These are phyloP conservation scores for Pomatostomus ruficeps DNA, from an alignment of 2,113 vertebrate genomes.

Conservation along the genomic window DNA sequence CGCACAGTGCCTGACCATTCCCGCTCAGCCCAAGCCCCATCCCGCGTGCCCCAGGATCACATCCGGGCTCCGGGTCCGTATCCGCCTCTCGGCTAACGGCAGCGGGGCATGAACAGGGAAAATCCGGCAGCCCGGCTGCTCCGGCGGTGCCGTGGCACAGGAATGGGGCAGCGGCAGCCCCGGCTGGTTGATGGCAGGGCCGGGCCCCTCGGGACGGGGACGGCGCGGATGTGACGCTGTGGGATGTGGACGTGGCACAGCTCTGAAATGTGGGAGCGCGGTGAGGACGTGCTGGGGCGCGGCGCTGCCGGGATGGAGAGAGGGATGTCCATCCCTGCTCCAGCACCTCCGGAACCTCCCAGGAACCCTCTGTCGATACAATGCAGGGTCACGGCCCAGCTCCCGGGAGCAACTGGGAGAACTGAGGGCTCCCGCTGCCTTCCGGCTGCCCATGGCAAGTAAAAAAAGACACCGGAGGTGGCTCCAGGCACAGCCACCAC, in stretches of 20 bases:
- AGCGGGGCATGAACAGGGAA: neutral
- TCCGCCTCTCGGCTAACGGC: rapidly evolving
- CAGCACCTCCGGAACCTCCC: neutral
- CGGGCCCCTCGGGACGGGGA: neutral
- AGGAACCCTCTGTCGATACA: neutral
- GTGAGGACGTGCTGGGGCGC: neutral
- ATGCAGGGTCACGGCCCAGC: neutral
- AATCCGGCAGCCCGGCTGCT: neutral
- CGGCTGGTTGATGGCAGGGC: neutral
- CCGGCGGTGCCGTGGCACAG: rapidly evolving
- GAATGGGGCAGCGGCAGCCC: neutral
- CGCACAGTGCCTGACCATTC: neutral
- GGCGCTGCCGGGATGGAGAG: neutral
- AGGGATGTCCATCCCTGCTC: neutral
- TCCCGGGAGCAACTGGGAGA: neutral
- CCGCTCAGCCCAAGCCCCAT: neutral
- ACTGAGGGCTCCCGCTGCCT: neutral
- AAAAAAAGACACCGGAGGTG: neutral
- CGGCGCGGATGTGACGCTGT: neutral
- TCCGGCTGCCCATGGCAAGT: neutral
- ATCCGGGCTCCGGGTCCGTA: neutral
- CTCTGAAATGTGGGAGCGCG: neutral
- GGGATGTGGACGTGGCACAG: slow-evolving; percentile 6
- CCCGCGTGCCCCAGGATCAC: rapidly evolving
- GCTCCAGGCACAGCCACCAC: neutral